A percentile compares a stretch with the other conserved stretches of the same genome.
phyloP scores from a whole-genome alignment of 2,797 vertebrate genomes.

The Oryzias sinensis region DNA sequence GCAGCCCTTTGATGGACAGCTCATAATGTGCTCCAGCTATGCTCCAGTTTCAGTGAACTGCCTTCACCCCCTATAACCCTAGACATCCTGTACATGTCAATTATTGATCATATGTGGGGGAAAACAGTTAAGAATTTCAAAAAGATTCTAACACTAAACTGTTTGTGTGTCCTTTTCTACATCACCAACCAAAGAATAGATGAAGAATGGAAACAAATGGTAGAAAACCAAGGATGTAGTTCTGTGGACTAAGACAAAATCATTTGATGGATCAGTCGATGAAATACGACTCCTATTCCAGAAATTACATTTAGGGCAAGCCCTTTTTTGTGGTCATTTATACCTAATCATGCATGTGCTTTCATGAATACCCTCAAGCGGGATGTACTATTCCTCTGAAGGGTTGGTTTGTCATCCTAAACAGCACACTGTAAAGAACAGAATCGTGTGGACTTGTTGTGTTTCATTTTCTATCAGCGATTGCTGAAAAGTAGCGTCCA shows the following conservation, averaged over 20 bases:
- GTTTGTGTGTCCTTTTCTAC: not conserved
- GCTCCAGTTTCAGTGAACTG: too few species aligned
- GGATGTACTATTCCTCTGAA: constrained; percentile 20
- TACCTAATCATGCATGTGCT: constrained; percentile 25
- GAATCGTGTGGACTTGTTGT: constrained; percentile 5
- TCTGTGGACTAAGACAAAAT: constrained; percentile 24
- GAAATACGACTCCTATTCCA: constrained; percentile 43
- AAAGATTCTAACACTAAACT: too few species aligned
- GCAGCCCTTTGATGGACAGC: too few species aligned
- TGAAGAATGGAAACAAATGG: constrained; percentile 9
- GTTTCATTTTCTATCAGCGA: not conserved
- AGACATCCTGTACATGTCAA: too few species aligned
- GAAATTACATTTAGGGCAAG: constrained; percentile 31
- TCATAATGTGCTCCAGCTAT: too few species aligned
- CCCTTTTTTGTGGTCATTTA: constrained; percentile 36
- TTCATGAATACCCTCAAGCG: constrained; percentile 44
- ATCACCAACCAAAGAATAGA: constrained; percentile 16
- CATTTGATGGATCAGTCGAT: constrained; percentile 31
- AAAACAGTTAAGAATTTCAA: too few species aligned
- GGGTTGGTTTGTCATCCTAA: constrained; percentile 23
- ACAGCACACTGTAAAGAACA: constrained; percentile 10
- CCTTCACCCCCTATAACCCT: too few species aligned
- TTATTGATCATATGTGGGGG: too few species aligned
- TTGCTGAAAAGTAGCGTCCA: constrained; percentile 13
- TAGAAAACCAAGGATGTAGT: constrained; percentile 17